These are phyloP conservation scores for Labeo rohita DNA, from an alignment of 2,113 vertebrate genomes.

Conservation along the genomic window DNA sequence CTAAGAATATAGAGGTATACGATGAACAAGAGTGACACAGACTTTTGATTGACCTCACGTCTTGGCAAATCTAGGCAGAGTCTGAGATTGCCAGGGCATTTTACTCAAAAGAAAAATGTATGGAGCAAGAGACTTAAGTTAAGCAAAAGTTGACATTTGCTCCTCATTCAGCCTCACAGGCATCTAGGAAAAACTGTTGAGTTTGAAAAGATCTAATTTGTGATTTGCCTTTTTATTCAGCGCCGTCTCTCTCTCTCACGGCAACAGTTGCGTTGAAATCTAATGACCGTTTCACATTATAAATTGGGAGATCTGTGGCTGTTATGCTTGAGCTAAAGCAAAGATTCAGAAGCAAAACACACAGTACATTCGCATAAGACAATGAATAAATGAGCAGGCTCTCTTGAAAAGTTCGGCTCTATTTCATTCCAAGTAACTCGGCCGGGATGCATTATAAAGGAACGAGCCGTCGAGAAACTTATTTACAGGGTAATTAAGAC, in stretches of 20 bases:
- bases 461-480: slow-evolving; percentile 33
- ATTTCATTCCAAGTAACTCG: slow-evolving; percentile 38
- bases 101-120: background rate
- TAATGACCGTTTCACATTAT: slow-evolving; percentile 1
- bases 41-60: background rate
- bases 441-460: slow-evolving; percentile 48
- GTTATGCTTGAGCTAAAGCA: slow-evolving; percentile 8
- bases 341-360: background rate
- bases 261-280: background rate
- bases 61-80: background rate
- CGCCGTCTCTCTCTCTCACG: background rate
- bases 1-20: background rate
- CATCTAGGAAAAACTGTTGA: background rate
- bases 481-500: slow-evolving; percentile 59
- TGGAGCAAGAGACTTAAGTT: background rate
- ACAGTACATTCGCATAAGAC: background rate
- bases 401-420: slow-evolving; percentile 26
- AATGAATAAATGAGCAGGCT: background rate
- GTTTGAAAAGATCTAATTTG: slow-evolving; percentile 23
- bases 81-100: background rate
- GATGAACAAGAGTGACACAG: background rate
- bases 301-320: slow-evolving; percentile 21
- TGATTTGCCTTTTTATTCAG: slow-evolving; percentile 1
- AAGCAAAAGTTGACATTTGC: background rate
- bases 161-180: background rate